These are phyloP conservation scores for Pantherophis alleghaniensis DNA, from an alignment of 2,797 vertebrate species.

Conservation along the genomic window DNA sequence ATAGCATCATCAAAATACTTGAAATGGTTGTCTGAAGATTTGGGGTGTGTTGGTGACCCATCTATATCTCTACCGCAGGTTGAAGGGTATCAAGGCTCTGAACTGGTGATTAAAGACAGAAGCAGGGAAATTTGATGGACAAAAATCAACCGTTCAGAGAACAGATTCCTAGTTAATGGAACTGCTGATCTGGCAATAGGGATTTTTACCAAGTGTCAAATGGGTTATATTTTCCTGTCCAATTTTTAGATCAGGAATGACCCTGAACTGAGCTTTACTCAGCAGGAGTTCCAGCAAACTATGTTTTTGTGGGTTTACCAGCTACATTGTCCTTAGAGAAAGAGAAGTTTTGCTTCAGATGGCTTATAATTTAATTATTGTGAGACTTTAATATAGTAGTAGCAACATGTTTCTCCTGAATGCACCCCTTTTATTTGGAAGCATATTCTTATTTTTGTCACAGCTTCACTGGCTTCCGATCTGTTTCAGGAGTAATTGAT, in stretches of 20 bases:
- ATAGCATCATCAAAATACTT: not conserved
- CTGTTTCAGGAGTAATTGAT: not conserved
- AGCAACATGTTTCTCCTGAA: not conserved
- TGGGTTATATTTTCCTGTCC: not conserved
- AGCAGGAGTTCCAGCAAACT: not conserved
- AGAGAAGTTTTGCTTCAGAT: not conserved
- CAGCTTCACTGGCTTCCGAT: not conserved
- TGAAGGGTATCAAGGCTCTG: not conserved
- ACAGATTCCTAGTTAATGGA: not conserved
- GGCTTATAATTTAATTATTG: not conserved
- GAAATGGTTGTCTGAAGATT: not conserved
- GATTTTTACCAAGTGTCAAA: not conserved
- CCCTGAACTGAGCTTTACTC: not conserved
- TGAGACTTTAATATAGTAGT: not conserved
- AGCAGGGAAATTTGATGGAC: not conserved
- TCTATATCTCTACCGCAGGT: not conserved
- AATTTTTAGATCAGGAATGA: not conserved
- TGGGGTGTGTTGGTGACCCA: not conserved
- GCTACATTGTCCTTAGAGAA: not conserved
- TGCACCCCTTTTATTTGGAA: not conserved
- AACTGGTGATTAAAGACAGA: not conserved
- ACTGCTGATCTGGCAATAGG: not conserved
- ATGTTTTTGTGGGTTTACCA: not conserved
- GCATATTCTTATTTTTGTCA: not conserved
- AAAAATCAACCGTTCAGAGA: not conserved